Evolutionary conservation across 1,140 invertebrate species (phyloP).

Genomic region (Ceratosolen fusciceps): DNA sequence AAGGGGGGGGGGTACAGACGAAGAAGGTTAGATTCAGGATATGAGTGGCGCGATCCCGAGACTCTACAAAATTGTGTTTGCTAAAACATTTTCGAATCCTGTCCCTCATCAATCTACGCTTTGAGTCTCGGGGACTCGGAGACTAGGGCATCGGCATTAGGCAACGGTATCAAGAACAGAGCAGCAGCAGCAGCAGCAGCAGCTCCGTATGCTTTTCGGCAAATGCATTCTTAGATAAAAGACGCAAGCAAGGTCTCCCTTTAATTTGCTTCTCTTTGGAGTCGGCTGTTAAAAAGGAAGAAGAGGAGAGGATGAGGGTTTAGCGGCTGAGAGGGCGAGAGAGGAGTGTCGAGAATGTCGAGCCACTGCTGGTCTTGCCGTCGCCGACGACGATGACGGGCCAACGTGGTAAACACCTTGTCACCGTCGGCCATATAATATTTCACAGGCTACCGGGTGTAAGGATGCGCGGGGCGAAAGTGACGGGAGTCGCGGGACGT

Average conservation of each 20-base stretch:
- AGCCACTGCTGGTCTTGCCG: background rate
- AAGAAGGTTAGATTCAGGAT: too few species aligned
- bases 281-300: background rate
- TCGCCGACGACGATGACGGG: constrained; percentile 30
- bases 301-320: background rate
- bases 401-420: constrained; percentile 49
- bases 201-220: background rate
- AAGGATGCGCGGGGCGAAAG: constrained; percentile 30
- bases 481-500: too few species aligned
- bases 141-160: too few species aligned
- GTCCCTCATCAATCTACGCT: constrained; percentile 37
- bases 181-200: background rate
- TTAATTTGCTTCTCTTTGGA: constrained; percentile 45
- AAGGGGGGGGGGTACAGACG: too few species aligned
- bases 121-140: constrained; percentile 14
- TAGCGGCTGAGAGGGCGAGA: background rate
- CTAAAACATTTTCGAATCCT: constrained; percentile 45
- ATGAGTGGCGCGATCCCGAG: background rate
- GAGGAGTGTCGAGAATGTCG: background rate
- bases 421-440: constrained; percentile 45
- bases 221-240: constrained; percentile 40
- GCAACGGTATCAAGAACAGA: background rate
- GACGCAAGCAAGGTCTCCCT: background rate
- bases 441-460: constrained; percentile 43
- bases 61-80: constrained; percentile 39